Base-by-base conservation (phyloP, 2,888 invertebrate genomes). In the Microplitis deprimator region DNA sequence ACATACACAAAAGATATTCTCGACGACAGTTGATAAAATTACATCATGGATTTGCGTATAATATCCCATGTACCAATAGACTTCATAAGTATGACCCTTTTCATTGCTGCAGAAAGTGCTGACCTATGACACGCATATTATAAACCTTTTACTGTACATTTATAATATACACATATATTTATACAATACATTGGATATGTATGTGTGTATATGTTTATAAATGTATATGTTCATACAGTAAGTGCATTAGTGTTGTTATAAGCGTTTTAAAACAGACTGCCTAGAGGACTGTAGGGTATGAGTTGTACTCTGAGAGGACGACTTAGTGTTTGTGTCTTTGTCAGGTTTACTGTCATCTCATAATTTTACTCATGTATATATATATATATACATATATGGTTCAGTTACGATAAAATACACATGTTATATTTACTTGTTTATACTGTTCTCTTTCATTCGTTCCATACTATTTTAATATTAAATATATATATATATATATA, bases 61-160 rank as follows among this genome's bases (percentile, higher is more conserved):
- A 5, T 29, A 65, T 29, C 65, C 65, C 13, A 29, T 65, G 38
- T 29, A 65, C 65, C 65, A 65, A 65, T 65, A 65, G 65, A 65
- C 29, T 65, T 65, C 38, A 20, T 29, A 13, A 29, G 65, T 65
- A 17, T 13, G 65, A 65, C 65, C 65, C 65, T 65, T 65, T 65
- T 65, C 65, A 65, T 65, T 29, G 29, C 65, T 29, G 67, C 75
- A 75, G 78, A 78, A 72, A 74, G 75, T 68, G 77, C 75, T 86
- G 86, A 87, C 85, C 87, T 85, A 83, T 86, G 86, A 87, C 87
- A 87, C 85, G 86, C 85, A 83, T 84, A 85, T 86, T 85, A 86
- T 87, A 87, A 87, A 87, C 87, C 86, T 87, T 84, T 84, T 79
- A 81, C 38, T 65, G 29, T 65, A 65, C 29, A 38, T 29, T 13